A percentile compares a stretch with the other conserved stretches of the same genome.
Conservation (phyloP, 2,113 vertebrate species). For the Nyctibius bracteatus region DNA sequence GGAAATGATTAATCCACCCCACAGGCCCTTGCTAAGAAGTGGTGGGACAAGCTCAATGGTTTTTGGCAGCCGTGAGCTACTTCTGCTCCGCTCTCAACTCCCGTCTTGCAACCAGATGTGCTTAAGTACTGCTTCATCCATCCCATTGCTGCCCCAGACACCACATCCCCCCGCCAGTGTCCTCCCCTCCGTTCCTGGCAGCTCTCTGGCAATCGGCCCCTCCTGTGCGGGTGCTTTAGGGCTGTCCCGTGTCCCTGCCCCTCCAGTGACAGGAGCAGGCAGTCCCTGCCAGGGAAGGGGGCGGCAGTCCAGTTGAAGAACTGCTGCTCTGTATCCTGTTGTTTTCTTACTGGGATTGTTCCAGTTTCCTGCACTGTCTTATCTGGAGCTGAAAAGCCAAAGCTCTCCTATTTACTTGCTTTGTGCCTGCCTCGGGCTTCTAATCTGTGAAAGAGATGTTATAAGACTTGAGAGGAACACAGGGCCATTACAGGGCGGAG, state of each 20-base stretch:
- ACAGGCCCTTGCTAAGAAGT: neutral
- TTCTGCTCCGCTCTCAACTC: neutral
- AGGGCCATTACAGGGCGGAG: neutral
- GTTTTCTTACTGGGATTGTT: conserved; percentile 50
- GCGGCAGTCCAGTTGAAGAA: neutral
- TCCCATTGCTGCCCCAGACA: neutral
- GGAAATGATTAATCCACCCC: conserved; percentile 47
- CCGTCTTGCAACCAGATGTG: neutral
- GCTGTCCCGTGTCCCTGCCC: neutral
- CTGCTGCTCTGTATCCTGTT: conserved; percentile 53
- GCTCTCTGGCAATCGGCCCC: neutral
- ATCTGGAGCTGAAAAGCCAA: conserved; percentile 30
- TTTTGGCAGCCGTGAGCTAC: conserved; percentile 38
- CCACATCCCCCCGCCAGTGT: neutral
- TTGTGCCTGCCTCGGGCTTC: neutral
- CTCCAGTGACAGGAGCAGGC: neutral
- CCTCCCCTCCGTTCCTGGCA: neutral
- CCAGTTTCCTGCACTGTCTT: conserved; percentile 54
- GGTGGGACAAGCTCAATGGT: neutral
- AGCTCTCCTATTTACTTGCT: neutral
- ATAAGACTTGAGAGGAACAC: neutral
- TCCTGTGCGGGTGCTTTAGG: neutral
- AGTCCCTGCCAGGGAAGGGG: neutral
- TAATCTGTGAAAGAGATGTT: neutral
- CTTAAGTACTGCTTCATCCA: neutral